A percentile compares a stretch with the other conserved stretches of the same genome.
Evolutionary conservation across 2,797 vertebrate genomes (phyloP).

Genomic region (Sibirionetta formosa): DNA sequence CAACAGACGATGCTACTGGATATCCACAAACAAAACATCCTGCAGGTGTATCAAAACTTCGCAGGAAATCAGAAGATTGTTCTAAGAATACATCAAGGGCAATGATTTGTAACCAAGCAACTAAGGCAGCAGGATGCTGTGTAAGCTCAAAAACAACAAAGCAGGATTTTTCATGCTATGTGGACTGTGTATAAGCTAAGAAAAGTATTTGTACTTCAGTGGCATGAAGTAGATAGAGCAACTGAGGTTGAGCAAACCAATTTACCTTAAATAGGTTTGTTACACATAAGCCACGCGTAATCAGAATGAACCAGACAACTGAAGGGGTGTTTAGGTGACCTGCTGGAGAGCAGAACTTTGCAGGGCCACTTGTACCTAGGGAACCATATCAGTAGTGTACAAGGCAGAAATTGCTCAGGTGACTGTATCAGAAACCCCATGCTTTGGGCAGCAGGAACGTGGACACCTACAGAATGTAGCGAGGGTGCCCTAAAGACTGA

Average conservation of each 20-base stretch:
- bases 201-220: neutral
- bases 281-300: too few relatives aligned
- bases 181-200: neutral
- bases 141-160: neutral
- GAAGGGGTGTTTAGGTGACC: too few relatives aligned
- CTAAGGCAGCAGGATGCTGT: neutral
- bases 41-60: neutral
- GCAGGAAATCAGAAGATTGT: neutral
- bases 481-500: neutral
- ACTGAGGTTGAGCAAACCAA: neutral
- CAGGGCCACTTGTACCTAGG: neutral
- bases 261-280: neutral
- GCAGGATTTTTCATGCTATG: too few relatives aligned
- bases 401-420: neutral
- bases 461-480: neutral
- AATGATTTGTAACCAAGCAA: neutral
- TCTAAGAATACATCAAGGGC: neutral
- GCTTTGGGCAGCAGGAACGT: neutral
- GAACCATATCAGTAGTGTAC: too few relatives aligned
- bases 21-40: neutral
- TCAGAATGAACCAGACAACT: neutral
- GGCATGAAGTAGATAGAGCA: neutral
- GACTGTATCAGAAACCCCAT: neutral
- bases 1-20: neutral
- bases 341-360: neutral